Evolutionary conservation across 2,797 vertebrate genomes (phyloP).

Genomic region (Lithobates sylvaticus): DNA sequence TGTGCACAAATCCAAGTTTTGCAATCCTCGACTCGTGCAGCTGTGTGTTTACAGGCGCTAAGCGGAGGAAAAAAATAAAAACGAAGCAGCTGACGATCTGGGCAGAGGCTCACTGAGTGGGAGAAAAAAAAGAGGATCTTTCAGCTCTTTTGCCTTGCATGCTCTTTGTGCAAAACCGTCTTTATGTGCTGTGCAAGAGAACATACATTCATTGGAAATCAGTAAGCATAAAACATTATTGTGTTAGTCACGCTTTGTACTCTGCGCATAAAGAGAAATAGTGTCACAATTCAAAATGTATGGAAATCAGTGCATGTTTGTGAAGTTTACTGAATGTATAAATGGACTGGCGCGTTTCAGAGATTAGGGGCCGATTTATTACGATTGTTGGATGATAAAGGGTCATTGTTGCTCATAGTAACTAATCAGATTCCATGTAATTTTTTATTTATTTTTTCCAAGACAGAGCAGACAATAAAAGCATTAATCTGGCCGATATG

Average conservation of each 20-base stretch:
- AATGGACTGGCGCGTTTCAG: neutral
- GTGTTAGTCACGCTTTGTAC: neutral
- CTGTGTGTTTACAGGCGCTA: conserved; percentile 63
- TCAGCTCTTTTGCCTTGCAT: conserved; percentile 3
- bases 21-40: conserved; percentile 62
- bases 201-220: neutral
- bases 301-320: neutral
- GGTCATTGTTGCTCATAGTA: too few relatives aligned
- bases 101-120: conserved; percentile 12
- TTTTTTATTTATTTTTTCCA: too few relatives aligned
- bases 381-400: too few relatives aligned
- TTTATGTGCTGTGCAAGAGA: neutral
- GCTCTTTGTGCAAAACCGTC: conserved; percentile 2
- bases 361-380: too few relatives aligned
- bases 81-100: fast-evolving
- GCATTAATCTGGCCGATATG: too few relatives aligned
- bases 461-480: too few relatives aligned
- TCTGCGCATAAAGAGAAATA: neutral
- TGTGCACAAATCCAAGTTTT: conserved; percentile 61
- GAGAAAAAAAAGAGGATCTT: conserved; percentile 11
- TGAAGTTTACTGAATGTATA: neutral
- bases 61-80: conserved; percentile 47
- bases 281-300: neutral
- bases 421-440: too few relatives aligned
- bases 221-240: neutral